phyloP scores from a whole-genome alignment of 2,797 vertebrate species.

The Atherinosoma microstoma region DNA sequence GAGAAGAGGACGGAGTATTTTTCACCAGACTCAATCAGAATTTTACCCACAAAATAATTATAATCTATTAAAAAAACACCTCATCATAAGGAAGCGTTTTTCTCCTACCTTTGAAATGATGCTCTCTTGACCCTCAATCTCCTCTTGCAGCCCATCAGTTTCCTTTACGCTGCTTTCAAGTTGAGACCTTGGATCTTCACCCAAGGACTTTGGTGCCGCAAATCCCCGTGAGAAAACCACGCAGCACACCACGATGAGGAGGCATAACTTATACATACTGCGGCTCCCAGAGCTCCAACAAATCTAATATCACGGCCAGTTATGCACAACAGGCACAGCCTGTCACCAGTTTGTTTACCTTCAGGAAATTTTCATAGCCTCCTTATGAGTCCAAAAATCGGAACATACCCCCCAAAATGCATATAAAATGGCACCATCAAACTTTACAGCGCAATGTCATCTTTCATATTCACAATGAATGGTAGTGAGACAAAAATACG shows the following conservation, averaged over 20 bases:
- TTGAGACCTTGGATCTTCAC: slow-evolving; percentile 19
- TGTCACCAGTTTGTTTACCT: slow-evolving; percentile 32
- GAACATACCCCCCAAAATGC: not conserved
- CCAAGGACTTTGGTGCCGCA: slow-evolving; percentile 58
- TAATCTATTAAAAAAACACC: not conserved
- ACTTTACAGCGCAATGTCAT: slow-evolving; percentile 18
- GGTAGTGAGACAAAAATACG: slow-evolving; percentile 2
- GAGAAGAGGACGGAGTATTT: slow-evolving; percentile 78
- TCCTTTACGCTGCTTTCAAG: slow-evolving; percentile 51
- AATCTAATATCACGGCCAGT: not conserved
- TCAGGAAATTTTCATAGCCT: slow-evolving; percentile 44
- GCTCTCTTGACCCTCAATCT: slow-evolving; percentile 85
- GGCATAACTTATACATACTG: slow-evolving; percentile 59
- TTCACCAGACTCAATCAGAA: slow-evolving; percentile 58
- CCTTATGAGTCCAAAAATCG: slow-evolving; percentile 15
- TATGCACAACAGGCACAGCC: slow-evolving; percentile 46
- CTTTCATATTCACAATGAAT: slow-evolving; percentile 15
- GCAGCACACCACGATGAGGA: slow-evolving; percentile 57
- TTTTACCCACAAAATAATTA: slow-evolving; percentile 26
- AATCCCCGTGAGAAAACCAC: slow-evolving; percentile 47
- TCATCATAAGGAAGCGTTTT: too few species aligned
- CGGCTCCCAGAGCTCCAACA: slow-evolving; percentile 13
- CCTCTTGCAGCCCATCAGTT: slow-evolving; percentile 77
- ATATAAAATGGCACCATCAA: not conserved
- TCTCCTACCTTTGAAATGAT: slow-evolving; percentile 88